Base-by-base conservation (phyloP, 2,888 invertebrate species). In the Pomacea canaliculata region DNA sequence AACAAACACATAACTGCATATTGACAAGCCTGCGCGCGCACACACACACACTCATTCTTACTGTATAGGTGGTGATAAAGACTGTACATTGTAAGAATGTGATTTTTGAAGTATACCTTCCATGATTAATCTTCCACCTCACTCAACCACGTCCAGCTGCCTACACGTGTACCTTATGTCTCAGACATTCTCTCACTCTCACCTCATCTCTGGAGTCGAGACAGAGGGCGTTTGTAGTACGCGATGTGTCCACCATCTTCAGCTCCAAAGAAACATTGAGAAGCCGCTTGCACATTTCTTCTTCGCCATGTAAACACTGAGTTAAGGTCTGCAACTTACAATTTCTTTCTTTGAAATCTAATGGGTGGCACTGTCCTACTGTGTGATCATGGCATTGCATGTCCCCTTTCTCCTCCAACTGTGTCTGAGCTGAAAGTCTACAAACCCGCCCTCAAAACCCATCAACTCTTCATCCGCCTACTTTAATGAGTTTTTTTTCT, bases 161-260 rank as follows among this genome's bases (percentile, higher is more conserved):
- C 19, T 9, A 67, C 10, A 13, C 37, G 1, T 37, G 12, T 37
- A 23, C 68, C n/a, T 37, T 27, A n/a, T 27, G 1, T 12, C 68
- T 12, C 37, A 68, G 7, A 4, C 68, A 68, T 46, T 7, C 67
- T 8, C 18, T 10, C 27, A 23, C 49, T 48, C 67, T 56, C 23
- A 80, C 80, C 73, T 80, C 80, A 76, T 78, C 71, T 10, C 78
- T 59, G 19, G 80, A 73, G 73, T 80, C 80, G 27, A 80, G 78
- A 71, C 80, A 80, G 49, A 77, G 69, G 46, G 78, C 69, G 67
- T 76, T 59, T 8, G 66, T 48, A 37, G 69, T 67, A 56, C 80
- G 70, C 10, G 78, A 78, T 71, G 69, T 74, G 70, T 80, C 80
- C 9, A 80, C 74, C 60, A 69, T 69, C 19, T 80, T 80, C 48